Percentiles rank a stretch among this genome's conserved stretches.
These are phyloP conservation scores for Passer montanus DNA, from an alignment of 2,113 vertebrate species.

Conservation along the genomic window DNA sequence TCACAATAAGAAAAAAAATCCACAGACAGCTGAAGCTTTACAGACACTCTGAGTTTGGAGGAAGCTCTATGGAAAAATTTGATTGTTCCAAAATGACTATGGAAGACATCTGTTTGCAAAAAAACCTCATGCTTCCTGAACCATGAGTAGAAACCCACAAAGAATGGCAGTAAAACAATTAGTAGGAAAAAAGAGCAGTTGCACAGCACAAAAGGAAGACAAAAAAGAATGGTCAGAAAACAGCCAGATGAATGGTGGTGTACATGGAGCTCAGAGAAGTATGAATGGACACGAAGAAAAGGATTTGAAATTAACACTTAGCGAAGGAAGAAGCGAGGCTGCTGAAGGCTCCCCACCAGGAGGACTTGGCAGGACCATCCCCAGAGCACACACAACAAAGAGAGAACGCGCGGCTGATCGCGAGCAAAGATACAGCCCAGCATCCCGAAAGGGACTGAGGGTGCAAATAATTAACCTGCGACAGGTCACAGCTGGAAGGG, in stretches of 20 bases:
- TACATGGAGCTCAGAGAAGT: background rate
- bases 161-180: background rate
- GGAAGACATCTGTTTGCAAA: background rate
- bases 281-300: conserved; percentile 1
- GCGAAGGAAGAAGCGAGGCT: background rate
- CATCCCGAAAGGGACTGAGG: background rate
- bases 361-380: background rate
- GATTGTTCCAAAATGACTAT: background rate
- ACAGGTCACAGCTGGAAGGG: conserved; percentile 18
- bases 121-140: background rate
- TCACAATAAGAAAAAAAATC: background rate
- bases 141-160: background rate
- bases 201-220: background rate
- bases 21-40: background rate
- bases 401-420: rapidly evolving
- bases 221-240: background rate
- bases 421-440: background rate
- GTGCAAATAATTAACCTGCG: conserved; percentile 8
- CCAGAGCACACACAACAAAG: conserved; percentile 12
- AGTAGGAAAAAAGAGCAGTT: background rate
- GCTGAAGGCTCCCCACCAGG: background rate
- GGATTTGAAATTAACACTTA: conserved; percentile 3
- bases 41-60: background rate
- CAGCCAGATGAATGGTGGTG: background rate
- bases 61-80: background rate